Evolutionary conservation across 2,113 vertebrate genomes (phyloP).

Genomic region (Plecotus auritus): DNA sequence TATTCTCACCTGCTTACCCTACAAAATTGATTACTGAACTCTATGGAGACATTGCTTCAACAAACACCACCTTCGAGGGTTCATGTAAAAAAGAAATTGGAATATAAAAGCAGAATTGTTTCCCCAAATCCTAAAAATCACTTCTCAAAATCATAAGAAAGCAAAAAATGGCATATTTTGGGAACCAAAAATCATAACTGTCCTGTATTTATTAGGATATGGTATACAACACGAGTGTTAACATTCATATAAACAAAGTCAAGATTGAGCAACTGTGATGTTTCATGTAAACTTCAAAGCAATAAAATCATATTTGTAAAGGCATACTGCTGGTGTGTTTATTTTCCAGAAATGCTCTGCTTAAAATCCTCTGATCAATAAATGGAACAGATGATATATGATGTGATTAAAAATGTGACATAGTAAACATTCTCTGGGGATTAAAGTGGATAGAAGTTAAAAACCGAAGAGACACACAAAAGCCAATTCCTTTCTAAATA

Average conservation of each 20-base stretch:
- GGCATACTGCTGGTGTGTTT: neutral
- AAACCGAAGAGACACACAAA: neutral
- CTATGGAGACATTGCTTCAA: neutral
- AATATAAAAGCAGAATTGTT: neutral
- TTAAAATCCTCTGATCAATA: neutral
- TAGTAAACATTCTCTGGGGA: neutral
- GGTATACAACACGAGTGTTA: neutral
- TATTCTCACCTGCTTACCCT: neutral
- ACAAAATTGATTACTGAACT: neutral
- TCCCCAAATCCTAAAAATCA: neutral
- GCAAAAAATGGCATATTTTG: neutral
- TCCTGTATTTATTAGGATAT: neutral
- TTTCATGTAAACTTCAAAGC: neutral
- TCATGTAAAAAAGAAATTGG: neutral
- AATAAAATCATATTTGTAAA: conserved; percentile 37
- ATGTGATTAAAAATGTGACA: neutral
- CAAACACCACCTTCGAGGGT: neutral
- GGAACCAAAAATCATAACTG: conserved; percentile 1
- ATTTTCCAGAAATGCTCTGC: conserved; percentile 26
- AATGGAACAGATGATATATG: neutral
- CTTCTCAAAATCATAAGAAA: neutral
- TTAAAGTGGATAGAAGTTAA: neutral
- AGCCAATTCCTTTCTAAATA: conserved; percentile 25
- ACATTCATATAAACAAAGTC: neutral
- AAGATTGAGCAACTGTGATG: neutral